Percentiles rank a stretch among this genome's conserved stretches.
Conservation (phyloP, 1,140 invertebrate species). For the Hyles vespertilio region DNA sequence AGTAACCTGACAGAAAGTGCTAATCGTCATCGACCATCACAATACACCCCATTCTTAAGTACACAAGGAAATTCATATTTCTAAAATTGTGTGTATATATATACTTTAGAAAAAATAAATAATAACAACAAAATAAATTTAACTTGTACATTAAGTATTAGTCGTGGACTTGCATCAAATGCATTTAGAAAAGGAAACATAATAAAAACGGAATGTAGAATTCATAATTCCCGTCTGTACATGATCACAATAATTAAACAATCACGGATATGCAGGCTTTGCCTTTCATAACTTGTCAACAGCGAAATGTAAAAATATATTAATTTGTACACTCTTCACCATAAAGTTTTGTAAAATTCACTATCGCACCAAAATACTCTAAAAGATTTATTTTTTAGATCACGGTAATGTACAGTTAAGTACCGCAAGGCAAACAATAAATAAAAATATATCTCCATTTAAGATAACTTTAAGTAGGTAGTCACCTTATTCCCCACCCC, state of each 20-base stretch:
- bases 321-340: constrained; percentile 70
- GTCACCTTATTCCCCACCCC: constrained; percentile 62
- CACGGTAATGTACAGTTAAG: constrained; percentile 55
- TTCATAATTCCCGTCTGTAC: constrained; percentile 67
- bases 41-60: constrained; percentile 45
- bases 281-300: constrained; percentile 64
- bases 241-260: constrained; percentile 67
- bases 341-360: constrained; percentile 69
- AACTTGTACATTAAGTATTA: constrained; percentile 70
- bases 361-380: constrained; percentile 73
- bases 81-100: constrained; percentile 29
- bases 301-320: constrained; percentile 74
- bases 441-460: constrained; percentile 47
- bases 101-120: constrained; percentile 35
- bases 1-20: constrained; percentile 27
- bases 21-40: constrained; percentile 17
- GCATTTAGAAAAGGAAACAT: constrained; percentile 50
- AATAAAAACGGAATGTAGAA: constrained; percentile 72
- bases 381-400: constrained; percentile 50
- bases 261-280: constrained; percentile 65
- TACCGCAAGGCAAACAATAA: constrained; percentile 60
- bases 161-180: constrained; percentile 74
- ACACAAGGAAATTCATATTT: constrained; percentile 42
- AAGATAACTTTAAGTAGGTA: constrained; percentile 53
- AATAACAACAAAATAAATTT: constrained; percentile 58